Evolutionary conservation across 1,140 invertebrate species (phyloP).

Genomic region (Euschistus heros): DNA sequence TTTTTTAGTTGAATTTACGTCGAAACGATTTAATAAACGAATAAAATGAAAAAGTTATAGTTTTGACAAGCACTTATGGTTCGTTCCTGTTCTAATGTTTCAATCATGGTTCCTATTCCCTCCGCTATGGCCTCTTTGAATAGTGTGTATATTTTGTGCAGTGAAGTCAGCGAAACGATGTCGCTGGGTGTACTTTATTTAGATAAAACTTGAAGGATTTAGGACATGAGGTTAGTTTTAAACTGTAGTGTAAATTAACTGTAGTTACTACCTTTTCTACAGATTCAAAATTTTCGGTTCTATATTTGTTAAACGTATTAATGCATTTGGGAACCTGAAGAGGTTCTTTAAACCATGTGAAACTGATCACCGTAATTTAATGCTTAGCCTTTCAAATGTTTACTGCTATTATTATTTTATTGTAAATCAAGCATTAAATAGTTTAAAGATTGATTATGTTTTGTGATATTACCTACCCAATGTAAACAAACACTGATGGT

Average conservation of each 20-base stretch:
- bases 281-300: too few relatives aligned
- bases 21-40: too few relatives aligned
- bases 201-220: conserved; percentile 28
- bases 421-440: neutral
- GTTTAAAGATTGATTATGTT: conserved; percentile 5
- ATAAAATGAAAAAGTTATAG: too few relatives aligned
- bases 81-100: conserved; percentile 7
- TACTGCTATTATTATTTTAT: neutral
- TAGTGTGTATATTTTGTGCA: conserved; percentile 28
- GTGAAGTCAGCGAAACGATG: conserved; percentile 24
- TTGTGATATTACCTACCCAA: conserved; percentile 17
- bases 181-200: conserved; percentile 26
- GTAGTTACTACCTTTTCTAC: too few relatives aligned
- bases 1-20: too few relatives aligned
- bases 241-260: too few relatives aligned
- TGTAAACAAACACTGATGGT: conserved; percentile 22
- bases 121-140: conserved; percentile 29
- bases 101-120: conserved; percentile 29
- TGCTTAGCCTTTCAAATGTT: too few relatives aligned
- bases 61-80: neutral
- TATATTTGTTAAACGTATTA: too few relatives aligned
- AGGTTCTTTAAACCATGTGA: too few relatives aligned
- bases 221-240: conserved; percentile 9
- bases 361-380: too few relatives aligned
- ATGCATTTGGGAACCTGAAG: too few relatives aligned